phyloP scores from a whole-genome alignment of 2,113 vertebrate genomes.

The Indri indri region DNA sequence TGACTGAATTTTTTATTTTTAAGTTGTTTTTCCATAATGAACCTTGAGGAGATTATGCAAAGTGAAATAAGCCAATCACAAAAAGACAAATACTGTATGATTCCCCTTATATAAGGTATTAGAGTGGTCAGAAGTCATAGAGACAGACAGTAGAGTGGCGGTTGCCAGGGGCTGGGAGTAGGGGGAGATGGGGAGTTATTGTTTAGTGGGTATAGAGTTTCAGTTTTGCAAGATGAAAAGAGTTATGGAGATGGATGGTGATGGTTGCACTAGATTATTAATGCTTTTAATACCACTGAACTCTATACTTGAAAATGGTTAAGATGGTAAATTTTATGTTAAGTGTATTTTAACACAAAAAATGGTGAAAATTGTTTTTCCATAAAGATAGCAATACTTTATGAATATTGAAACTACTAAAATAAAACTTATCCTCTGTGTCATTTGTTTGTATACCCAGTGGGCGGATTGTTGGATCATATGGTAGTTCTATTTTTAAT shows the following conservation, averaged over 20 bases:
- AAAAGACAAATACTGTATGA: background rate
- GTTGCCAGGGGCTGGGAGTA: background rate
- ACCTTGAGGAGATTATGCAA: background rate
- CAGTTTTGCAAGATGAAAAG: background rate
- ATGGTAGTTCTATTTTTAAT: too few species aligned
- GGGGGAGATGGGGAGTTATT: background rate
- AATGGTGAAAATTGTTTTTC: background rate
- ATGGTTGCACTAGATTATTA: background rate
- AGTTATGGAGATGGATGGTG: background rate
- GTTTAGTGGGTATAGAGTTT: background rate
- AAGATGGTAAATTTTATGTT: background rate
- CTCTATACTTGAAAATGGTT: background rate
- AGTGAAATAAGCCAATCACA: background rate
- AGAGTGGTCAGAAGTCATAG: background rate
- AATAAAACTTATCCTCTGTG: background rate
- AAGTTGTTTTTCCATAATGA: background rate
- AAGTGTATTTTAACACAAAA: background rate
- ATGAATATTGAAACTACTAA: background rate
- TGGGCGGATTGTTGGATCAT: too few species aligned
- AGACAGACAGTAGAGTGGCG: background rate
- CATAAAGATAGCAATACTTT: background rate
- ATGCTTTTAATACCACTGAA: background rate
- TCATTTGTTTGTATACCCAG: background rate
- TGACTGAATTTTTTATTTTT: constrained; percentile 36
- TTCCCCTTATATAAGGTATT: background rate